Evolutionary conservation across 1,140 invertebrate species (phyloP).

Genomic region (Campodea augens): DNA sequence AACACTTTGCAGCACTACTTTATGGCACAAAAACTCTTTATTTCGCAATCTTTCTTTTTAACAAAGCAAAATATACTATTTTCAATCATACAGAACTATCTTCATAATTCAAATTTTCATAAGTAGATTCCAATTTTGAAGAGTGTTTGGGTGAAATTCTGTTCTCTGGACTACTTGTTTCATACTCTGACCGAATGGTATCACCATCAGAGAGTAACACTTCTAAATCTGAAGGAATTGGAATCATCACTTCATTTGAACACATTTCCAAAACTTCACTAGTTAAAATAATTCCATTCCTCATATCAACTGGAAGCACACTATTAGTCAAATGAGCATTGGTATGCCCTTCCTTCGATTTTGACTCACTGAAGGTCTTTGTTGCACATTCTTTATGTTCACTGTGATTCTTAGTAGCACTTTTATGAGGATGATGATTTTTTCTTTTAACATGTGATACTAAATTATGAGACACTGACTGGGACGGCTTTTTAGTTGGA

Average conservation of each 20-base stretch:
- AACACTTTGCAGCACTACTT: slow-evolving; percentile 1
- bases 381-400: no score
- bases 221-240: slow-evolving; percentile 39
- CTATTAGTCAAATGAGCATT: no score
- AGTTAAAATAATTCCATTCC: neutral
- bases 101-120: neutral
- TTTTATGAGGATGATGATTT: no score
- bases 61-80: neutral
- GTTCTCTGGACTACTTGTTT: neutral
- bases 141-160: neutral
- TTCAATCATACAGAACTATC: neutral
- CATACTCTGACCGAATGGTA: slow-evolving; percentile 32
- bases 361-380: no score
- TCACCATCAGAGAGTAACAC: slow-evolving; percentile 39
- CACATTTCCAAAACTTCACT: neutral
- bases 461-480: no score
- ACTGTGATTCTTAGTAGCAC: no score
- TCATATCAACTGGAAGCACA: no score
- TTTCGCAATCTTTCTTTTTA: neutral
- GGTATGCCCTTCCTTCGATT: no score
- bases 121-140: neutral
- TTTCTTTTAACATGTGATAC: no score
- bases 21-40: neutral
- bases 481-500: neutral
- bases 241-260: slow-evolving; percentile 27